A percentile compares a stretch with the other conserved stretches of the same genome.
Evolutionary conservation across 2,888 invertebrate genomes (phyloP).

Genomic region (Hetaerina titia): DNA sequence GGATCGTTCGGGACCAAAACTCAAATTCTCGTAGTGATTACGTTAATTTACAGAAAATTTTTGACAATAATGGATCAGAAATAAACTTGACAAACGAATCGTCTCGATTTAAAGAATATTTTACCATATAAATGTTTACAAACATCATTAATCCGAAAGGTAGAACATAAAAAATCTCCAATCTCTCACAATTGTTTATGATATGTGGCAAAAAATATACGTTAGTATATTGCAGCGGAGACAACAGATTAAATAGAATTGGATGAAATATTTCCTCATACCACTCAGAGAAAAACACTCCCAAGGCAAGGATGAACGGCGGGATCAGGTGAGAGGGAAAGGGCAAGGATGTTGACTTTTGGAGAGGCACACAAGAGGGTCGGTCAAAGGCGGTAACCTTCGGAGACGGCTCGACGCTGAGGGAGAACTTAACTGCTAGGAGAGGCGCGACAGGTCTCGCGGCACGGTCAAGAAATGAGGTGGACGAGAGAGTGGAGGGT

Average conservation of each 20-base stretch:
- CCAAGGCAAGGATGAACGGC: background rate
- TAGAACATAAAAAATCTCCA: background rate
- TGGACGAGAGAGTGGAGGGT: background rate
- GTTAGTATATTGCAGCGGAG: background rate
- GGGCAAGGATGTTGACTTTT: background rate
- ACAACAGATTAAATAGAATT: background rate
- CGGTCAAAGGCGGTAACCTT: background rate
- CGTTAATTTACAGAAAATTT: too few species aligned
- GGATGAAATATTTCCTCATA: background rate
- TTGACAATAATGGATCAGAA: too few species aligned
- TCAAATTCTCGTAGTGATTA: too few species aligned
- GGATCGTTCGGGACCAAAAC: too few species aligned
- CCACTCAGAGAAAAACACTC: background rate
- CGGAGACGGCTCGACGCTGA: background rate
- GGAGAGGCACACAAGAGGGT: background rate
- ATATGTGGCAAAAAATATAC: background rate
- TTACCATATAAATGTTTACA: background rate
- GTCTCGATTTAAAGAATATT: background rate
- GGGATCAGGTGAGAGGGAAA: conserved; percentile 2
- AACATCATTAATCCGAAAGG: background rate
- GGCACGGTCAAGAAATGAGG: background rate
- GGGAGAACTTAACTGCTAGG: background rate
- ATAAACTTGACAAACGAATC: background rate
- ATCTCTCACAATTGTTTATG: background rate
- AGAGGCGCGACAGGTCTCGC: background rate